Conservation (phyloP, 2,888 invertebrate species). For the Anoplius nigerrimus region DNA sequence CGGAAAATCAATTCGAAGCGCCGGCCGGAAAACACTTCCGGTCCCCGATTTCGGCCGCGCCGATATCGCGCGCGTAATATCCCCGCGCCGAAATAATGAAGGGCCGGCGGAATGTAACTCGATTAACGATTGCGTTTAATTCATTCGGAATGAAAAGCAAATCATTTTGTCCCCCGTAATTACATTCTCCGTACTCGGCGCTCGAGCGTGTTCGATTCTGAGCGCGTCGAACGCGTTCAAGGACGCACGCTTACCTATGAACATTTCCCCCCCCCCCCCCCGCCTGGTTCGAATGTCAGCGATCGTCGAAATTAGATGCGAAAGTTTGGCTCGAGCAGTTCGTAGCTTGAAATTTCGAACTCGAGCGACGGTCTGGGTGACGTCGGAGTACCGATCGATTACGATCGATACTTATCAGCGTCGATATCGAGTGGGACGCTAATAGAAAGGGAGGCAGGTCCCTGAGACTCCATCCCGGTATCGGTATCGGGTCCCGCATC, state of each 20-base stretch:
- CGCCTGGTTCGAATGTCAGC: neutral
- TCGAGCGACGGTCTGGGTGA: too few relatives aligned
- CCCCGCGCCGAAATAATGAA: conserved; percentile 6
- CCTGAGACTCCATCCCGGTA: conserved; percentile 16
- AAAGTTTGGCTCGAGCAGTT: conserved; percentile 24
- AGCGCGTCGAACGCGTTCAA: neutral
- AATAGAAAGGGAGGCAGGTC: conserved; percentile 5
- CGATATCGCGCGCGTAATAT: neutral
- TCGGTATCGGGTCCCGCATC: conserved; percentile 30
- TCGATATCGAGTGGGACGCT: neutral
- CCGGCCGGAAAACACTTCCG: neutral
- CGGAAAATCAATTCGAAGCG: neutral
- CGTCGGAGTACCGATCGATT: neutral
- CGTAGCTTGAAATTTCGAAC: neutral
- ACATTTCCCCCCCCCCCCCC: too few relatives aligned
- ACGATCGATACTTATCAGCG: conserved; percentile 18
- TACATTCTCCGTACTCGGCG: neutral
- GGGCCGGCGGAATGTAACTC: conserved; percentile 3
- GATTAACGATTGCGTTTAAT: conserved; percentile 7
- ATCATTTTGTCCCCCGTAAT: conserved; percentile 1
- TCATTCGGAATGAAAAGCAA: neutral
- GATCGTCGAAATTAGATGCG: conserved; percentile 1
- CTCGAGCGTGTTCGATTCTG: neutral
- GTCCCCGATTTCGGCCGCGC: neutral
- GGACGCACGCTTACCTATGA: too few relatives aligned